These are phyloP conservation scores for Orchestia grillus DNA, from an alignment of 1,140 invertebrate genomes.

Conservation along the genomic window DNA sequence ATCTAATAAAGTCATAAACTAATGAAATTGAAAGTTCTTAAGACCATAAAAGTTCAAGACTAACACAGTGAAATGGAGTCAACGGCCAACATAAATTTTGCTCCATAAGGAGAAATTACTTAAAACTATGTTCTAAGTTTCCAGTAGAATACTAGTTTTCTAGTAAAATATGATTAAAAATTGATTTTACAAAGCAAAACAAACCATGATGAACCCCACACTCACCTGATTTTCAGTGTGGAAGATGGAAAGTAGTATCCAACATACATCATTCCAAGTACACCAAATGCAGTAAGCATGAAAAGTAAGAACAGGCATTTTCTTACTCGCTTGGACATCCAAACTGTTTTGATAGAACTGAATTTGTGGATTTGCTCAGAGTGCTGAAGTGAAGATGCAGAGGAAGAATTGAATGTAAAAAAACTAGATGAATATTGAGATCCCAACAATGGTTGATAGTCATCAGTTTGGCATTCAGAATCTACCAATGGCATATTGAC, in stretches of 20 bases:
- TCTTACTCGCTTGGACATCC: constrained; percentile 63
- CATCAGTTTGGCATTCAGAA: constrained; percentile 64
- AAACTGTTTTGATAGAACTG: constrained; percentile 53
- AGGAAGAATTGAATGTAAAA: background rate
- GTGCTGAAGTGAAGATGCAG: background rate
- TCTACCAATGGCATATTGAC: constrained; percentile 64
- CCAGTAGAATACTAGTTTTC: background rate
- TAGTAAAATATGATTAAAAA: no score
- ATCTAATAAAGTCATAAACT: no score
- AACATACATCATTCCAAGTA: constrained; percentile 87
- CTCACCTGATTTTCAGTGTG: background rate
- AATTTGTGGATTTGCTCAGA: background rate
- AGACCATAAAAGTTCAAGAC: no score
- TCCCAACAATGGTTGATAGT: constrained; percentile 22
- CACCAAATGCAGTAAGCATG: constrained; percentile 64
- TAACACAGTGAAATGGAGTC: no score
- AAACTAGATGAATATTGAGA: background rate
- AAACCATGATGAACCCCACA: background rate
- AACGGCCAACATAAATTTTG: no score
- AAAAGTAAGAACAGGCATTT: constrained; percentile 64
- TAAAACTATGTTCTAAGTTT: background rate
- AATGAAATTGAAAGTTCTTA: no score
- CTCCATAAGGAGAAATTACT: background rate
- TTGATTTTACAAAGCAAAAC: background rate
- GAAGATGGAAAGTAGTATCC: constrained; percentile 85